Conservation (phyloP, 2,797 vertebrate genomes). For the Sandelia bainsii region DNA sequence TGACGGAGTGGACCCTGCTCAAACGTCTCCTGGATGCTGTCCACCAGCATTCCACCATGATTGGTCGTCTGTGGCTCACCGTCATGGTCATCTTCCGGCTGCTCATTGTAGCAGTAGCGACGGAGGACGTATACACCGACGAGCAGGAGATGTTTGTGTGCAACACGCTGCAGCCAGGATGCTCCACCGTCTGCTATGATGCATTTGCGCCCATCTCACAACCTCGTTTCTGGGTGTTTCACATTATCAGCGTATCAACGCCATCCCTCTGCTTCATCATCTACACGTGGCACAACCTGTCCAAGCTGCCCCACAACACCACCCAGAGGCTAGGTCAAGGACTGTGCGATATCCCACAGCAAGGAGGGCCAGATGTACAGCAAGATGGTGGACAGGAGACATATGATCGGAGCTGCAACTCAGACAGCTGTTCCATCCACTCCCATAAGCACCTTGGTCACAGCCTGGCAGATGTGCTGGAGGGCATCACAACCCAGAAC, state of each 20-base stretch:
- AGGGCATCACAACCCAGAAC: constrained; percentile 69
- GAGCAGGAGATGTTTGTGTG: constrained; percentile 97
- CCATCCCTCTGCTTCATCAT: constrained; percentile 95
- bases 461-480: constrained; percentile 77
- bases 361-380: constrained; percentile 41
- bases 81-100: constrained; percentile 95
- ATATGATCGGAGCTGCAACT: constrained; percentile 84
- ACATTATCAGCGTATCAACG: constrained; percentile 94
- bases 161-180: constrained; percentile 95
- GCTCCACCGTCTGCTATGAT: constrained; percentile 95
- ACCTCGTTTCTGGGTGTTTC: constrained; percentile 97
- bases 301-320: constrained; percentile 77
- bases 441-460: constrained; percentile 83
- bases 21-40: constrained; percentile 96
- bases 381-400: constrained; percentile 50
- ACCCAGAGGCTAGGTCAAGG: constrained; percentile 46
- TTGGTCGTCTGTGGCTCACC: constrained; percentile 96
- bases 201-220: constrained; percentile 95
- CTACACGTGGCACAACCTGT: constrained; percentile 96
- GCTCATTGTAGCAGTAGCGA: constrained; percentile 93
- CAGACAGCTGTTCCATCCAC: constrained; percentile 86
- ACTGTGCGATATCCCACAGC: constrained; percentile 42
- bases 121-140: constrained; percentile 95
- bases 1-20: constrained; percentile 94
- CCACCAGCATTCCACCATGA: constrained; percentile 97